A percentile compares a stretch with the other conserved stretches of the same genome.
phyloP scores from a whole-genome alignment of 2,113 vertebrate genomes.

The Epinephelus cyanopodus region DNA sequence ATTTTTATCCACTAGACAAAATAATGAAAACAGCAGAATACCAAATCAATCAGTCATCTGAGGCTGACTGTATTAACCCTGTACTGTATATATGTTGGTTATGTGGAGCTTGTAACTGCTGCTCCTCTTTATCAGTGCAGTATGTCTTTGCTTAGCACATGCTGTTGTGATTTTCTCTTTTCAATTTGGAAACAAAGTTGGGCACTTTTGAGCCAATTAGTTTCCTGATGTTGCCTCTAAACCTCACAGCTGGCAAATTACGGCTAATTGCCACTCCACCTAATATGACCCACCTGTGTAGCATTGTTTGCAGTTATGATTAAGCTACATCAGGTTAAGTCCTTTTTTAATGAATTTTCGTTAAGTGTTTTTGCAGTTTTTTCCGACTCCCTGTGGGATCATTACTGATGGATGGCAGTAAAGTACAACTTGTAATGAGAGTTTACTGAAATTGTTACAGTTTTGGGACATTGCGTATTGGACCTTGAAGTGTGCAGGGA shows the following conservation, averaged over 20 bases:
- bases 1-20: background rate
- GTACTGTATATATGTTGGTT: background rate
- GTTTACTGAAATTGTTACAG: background rate
- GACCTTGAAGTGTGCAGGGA: background rate
- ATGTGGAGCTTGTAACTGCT: background rate
- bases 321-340: background rate
- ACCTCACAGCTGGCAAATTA: slow-evolving; percentile 32
- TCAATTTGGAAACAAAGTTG: slow-evolving; percentile 15
- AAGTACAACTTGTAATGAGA: background rate
- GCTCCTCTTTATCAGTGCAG: background rate
- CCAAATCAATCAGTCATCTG: background rate
- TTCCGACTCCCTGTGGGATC: background rate
- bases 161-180: background rate
- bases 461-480: background rate
- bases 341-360: background rate
- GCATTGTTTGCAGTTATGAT: slow-evolving; percentile 25
- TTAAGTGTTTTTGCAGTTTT: slow-evolving; percentile 9
- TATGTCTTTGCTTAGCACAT: background rate
- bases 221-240: background rate
- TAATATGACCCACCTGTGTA: slow-evolving; percentile 21
- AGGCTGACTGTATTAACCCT: background rate
- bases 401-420: background rate
- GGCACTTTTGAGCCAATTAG: slow-evolving; percentile 2
- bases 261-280: slow-evolving; percentile 25
- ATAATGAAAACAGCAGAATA: background rate